Conservation (phyloP, 2,888 invertebrate species). For the Celastrina argiolus region DNA sequence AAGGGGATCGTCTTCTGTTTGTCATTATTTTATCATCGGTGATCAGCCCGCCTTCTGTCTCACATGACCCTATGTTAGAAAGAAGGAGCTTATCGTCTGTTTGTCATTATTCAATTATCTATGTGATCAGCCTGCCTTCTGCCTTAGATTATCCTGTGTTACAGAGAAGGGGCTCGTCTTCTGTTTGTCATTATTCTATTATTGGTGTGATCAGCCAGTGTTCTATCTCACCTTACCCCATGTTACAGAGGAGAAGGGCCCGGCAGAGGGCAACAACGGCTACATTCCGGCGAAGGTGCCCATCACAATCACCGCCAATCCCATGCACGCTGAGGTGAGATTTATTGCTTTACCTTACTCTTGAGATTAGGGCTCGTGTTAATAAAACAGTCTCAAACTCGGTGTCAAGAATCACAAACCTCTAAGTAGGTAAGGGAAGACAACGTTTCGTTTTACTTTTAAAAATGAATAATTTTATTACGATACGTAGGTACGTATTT, state of each 20-base stretch:
- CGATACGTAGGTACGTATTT: no score
- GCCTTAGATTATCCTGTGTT: conserved; percentile 36
- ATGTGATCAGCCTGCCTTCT: no score
- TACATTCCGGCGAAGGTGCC: conserved; percentile 73
- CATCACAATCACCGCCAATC: conserved; percentile 87
- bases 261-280: conserved; percentile 58
- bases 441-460: no score
- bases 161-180: conserved; percentile 58
- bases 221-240: conserved; percentile 26
- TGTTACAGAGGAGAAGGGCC: conserved; percentile 65
- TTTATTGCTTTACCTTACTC: conserved; percentile 17
- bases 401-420: no score
- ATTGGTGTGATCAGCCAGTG: conserved; percentile 38
- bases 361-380: neutral
- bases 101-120: no score
- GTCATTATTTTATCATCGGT: no score
- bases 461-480: no score
- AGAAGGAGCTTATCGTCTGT: conserved; percentile 41
- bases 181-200: no score
- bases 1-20: conserved; percentile 36
- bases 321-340: conserved; percentile 84
- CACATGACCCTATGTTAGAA: no score
- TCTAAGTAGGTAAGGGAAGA: no score
- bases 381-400: no score
- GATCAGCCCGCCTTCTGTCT: no score